These are phyloP conservation scores for Proterorhinus semilunaris DNA, from an alignment of 2,113 vertebrate genomes.

Conservation along the genomic window DNA sequence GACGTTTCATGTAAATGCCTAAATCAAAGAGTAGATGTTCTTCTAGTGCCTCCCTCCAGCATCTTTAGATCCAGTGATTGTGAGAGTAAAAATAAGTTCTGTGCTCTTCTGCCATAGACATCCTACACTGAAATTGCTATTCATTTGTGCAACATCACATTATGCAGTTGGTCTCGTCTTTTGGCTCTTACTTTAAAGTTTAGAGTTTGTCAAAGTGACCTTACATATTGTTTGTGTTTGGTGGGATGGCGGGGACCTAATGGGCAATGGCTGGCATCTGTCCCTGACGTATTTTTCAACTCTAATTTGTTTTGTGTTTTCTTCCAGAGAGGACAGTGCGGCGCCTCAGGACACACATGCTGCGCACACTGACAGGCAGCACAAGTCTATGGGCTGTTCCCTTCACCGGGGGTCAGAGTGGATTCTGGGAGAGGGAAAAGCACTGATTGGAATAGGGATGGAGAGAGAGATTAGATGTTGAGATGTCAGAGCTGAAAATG, in stretches of 20 bases:
- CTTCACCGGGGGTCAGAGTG: not conserved
- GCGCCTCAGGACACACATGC: not conserved
- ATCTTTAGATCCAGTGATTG: not conserved
- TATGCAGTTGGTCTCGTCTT: not conserved
- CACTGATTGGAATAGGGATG: not conserved
- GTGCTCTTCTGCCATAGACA: not conserved
- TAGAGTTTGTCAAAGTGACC: slow-evolving; percentile 3
- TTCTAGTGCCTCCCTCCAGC: no score
- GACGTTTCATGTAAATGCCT: not conserved
- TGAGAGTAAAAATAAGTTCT: not conserved
- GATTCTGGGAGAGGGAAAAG: not conserved
- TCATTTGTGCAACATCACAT: not conserved
- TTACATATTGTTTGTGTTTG: slow-evolving; percentile 8
- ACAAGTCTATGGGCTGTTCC: not conserved
- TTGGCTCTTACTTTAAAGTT: not conserved
- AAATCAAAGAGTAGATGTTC: not conserved
- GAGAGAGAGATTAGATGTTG: not conserved
- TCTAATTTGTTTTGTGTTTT: not conserved
- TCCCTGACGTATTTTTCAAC: not conserved
- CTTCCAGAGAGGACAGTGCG: not conserved
- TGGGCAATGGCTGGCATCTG: not conserved
- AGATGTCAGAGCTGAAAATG: not conserved
- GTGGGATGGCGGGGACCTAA: not conserved
- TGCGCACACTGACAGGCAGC: not conserved
- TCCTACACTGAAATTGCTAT: not conserved